Conservation (phyloP, 2,797 vertebrate genomes). For the Pantherophis alleghaniensis region DNA sequence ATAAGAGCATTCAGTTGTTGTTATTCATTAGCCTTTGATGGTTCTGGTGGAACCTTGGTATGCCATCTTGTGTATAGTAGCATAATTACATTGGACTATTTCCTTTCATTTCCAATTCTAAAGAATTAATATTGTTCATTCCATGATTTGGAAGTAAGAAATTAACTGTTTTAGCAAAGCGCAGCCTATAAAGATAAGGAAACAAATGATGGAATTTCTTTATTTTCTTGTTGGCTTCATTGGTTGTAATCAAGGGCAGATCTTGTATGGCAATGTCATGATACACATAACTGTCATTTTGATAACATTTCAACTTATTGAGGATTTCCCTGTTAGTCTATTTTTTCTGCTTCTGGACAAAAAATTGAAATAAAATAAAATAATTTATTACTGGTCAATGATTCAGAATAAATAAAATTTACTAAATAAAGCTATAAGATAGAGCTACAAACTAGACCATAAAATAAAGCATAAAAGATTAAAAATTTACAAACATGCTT, state of each 20-base stretch:
- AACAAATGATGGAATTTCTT: constrained; percentile 12
- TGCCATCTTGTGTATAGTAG: constrained; percentile 69
- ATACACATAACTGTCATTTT: neutral
- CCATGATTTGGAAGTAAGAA: constrained; percentile 38
- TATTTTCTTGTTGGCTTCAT: constrained; percentile 3
- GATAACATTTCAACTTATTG: neutral
- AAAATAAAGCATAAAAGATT: neutral
- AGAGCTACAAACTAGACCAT: neutral
- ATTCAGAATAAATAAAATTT: neutral
- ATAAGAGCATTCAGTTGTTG: constrained; percentile 54
- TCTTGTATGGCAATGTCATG: neutral
- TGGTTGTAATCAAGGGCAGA: neutral
- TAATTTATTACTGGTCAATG: neutral
- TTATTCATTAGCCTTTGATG: constrained; percentile 32
- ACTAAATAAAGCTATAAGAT: neutral
- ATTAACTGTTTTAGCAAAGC: constrained; percentile 43
- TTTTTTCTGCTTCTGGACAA: neutral
- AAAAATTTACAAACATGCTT: neutral
- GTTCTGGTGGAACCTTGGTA: constrained; percentile 66
- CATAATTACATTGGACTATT: constrained; percentile 60
- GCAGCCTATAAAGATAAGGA: constrained; percentile 30
- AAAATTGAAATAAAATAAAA: neutral
- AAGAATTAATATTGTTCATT: constrained; percentile 37
- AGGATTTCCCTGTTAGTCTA: neutral
- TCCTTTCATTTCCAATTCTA: constrained; percentile 26